Percentiles rank a stretch among this genome's conserved stretches.
Conservation (phyloP, 2,888 invertebrate species). For the Cheilosia vernalis region DNA sequence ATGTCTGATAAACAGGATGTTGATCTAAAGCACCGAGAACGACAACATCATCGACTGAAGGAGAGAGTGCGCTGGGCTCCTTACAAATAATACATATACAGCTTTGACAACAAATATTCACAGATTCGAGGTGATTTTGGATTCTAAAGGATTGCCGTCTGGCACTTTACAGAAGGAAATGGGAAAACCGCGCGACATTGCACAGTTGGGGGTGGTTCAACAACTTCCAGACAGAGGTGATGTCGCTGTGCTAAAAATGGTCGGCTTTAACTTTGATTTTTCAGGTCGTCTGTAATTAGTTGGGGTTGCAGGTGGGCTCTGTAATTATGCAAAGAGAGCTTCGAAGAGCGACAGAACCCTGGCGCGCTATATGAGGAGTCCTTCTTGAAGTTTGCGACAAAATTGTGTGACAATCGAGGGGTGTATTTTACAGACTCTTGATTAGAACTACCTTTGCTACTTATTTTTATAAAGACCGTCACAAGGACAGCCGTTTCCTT, state of each 20-base stretch:
- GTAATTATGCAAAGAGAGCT: background rate
- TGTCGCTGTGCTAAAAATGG: conserved; percentile 16
- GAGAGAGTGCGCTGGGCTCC: background rate
- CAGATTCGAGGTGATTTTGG: conserved; percentile 41
- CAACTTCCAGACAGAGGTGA: background rate
- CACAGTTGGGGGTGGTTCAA: conserved; percentile 30
- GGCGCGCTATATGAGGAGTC: background rate
- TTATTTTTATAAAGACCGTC: no score
- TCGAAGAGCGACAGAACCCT: background rate
- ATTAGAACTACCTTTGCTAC: no score
- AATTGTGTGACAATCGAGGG: no score
- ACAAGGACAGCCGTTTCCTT: no score
- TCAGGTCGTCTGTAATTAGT: conserved; percentile 57
- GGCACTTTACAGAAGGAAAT: conserved; percentile 23
- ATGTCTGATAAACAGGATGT: conserved; percentile 69
- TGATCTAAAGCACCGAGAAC: conserved; percentile 55
- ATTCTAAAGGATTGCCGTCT: conserved; percentile 30
- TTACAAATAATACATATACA: conserved; percentile 5
- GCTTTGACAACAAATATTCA: conserved; percentile 36
- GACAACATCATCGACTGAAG: conserved; percentile 47
- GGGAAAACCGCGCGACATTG: conserved; percentile 57
- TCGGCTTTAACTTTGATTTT: conserved; percentile 60
- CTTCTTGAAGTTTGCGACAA: no score
- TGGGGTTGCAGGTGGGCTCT: background rate
- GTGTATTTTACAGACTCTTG: no score